Conservation (phyloP, 2,797 vertebrate genomes). For the Sylvilagus floridanus region DNA sequence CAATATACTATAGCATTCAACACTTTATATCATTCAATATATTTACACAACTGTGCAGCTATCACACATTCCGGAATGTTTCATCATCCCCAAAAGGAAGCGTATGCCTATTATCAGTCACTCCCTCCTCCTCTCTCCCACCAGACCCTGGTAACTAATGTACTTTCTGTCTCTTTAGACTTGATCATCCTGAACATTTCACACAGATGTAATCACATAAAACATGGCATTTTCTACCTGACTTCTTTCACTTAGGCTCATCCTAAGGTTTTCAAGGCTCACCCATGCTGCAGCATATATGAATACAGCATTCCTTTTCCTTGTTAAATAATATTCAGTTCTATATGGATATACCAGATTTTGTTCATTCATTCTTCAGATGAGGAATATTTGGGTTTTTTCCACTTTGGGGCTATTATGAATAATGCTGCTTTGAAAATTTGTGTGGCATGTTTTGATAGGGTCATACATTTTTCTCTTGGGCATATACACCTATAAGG, state of each 20-base stretch:
- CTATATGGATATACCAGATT: background rate
- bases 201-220: background rate
- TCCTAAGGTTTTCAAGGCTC: background rate
- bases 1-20: background rate
- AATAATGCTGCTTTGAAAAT: background rate
- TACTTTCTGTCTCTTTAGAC: background rate
- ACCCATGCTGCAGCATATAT: background rate
- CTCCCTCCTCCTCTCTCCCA: background rate
- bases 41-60: background rate
- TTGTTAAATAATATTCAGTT: background rate
- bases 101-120: background rate
- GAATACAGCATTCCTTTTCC: background rate
- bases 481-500: background rate
- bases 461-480: conserved; percentile 49
- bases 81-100: background rate
- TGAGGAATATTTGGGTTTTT: background rate
- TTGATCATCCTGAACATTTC: background rate
- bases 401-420: background rate
- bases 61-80: background rate
- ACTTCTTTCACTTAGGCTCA: background rate
- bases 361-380: background rate
- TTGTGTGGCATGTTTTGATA: background rate
- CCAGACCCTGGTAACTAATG: background rate
- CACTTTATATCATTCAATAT: background rate
- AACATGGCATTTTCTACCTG: background rate